Evolutionary conservation across 2,888 invertebrate genomes (phyloP).

Genomic region (Melinaea marsaeus): DNA sequence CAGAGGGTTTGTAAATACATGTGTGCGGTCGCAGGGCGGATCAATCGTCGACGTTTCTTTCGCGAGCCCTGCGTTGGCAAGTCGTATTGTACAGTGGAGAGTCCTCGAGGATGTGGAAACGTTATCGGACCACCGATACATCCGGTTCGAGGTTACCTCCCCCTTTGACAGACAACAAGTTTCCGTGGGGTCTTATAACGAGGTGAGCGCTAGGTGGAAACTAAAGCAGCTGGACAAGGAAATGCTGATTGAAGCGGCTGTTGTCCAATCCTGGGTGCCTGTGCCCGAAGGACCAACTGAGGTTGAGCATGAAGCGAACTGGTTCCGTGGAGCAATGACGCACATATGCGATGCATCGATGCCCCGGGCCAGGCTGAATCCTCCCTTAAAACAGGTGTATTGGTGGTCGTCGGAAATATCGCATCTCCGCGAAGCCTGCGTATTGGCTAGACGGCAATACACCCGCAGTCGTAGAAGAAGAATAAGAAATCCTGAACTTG

Average conservation of each 20-base stretch:
- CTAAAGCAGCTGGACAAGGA: constrained; percentile 4
- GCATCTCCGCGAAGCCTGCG: constrained; percentile 9
- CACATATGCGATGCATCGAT: constrained; percentile 24
- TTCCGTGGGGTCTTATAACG: neutral
- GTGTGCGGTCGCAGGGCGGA: constrained; percentile 30
- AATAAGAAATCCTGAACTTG: constrained; percentile 1
- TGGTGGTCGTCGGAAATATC: constrained; percentile 25
- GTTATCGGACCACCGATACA: constrained; percentile 27
- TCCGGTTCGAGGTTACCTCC: constrained; percentile 16
- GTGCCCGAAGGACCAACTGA: neutral
- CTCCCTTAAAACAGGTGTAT: constrained; percentile 14
- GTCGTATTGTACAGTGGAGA: constrained; percentile 20
- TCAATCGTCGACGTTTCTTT: constrained; percentile 32
- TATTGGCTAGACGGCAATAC: constrained; percentile 16
- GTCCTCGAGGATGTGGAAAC: constrained; percentile 25
- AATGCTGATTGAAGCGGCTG: constrained; percentile 12
- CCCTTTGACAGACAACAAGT: neutral
- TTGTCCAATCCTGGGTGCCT: constrained; percentile 16
- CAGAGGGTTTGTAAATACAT: constrained; percentile 26
- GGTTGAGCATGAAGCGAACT: constrained; percentile 14
- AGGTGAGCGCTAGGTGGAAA: constrained; percentile 7
- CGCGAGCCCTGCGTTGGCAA: constrained; percentile 16
- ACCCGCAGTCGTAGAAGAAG: constrained; percentile 13
- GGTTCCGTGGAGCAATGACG: constrained; percentile 18
- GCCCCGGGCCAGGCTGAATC: constrained; percentile 2